Evolutionary conservation across 1,140 invertebrate genomes (phyloP), one percentile per base, ranked within the genome.

Genomic region (Acyrthosiphon pisum): DNA sequence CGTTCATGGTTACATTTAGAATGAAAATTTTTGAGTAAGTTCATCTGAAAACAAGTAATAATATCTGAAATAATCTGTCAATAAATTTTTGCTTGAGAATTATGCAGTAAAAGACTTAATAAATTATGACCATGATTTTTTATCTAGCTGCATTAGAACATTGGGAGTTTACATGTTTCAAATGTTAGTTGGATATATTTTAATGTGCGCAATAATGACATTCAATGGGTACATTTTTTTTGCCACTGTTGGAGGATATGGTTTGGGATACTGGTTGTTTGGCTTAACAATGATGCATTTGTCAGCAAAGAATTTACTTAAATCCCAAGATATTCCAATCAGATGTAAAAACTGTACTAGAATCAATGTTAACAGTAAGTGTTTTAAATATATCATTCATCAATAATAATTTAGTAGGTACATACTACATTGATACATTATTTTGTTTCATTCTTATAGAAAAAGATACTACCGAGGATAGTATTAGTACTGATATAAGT

Each of bases 271-370:
- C 26, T 93, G 91, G 91, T n/a, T 93, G 9, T 93, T 93, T 93
- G 91, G 91, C 14, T 56, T 93, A 44, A 93, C 91, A 41, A 93
- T 93, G 91, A 93, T 93, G 91, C 91, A 93, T 50, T 41, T 93
- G 23, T 53, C 91, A 22, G 91, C 91, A 86, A 93, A n/a, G 44
- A 93, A 93, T 93, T 86, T 93, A 86, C 8, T 86, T 1, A 93
- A 93, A 93, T 44, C 91, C 11, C 76, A 93, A 53, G 41, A 93
- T 44, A 50, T 22, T 53, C 48, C 91, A 56, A 53, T 86, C 11
- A 86, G 56, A 44, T 93, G 91, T 84, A 86, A 56, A 86, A 93
- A 50, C 14, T 93, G 91, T 84, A 84, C 91, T 93, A 84, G 4
- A 56, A 50, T 84, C 50, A 37, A 86, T 11, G 30, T 37, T 14